These are phyloP conservation scores for Oreochromis mossambicus DNA, from an alignment of 2,797 vertebrate species.

Conservation along the genomic window DNA sequence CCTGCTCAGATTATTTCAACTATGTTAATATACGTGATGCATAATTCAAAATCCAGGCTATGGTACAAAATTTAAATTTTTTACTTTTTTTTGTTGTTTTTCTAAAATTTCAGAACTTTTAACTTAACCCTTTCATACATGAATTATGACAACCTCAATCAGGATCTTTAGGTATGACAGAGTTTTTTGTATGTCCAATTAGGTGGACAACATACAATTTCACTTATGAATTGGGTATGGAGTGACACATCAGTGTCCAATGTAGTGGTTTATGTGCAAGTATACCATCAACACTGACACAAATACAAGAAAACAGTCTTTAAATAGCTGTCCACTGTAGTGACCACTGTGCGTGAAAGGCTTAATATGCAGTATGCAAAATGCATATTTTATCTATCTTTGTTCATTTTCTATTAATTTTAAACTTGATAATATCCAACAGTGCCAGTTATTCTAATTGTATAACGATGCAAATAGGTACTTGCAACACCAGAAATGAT, in stretches of 20 bases:
- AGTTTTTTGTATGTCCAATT: not conserved
- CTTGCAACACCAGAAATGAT: too few relatives aligned
- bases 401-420: not conserved
- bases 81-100: not conserved
- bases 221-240: not conserved
- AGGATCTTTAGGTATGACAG: not conserved
- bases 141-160: fast-evolving
- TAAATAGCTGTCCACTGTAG: not conserved
- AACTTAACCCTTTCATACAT: not conserved
- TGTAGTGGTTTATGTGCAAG: not conserved
- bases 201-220: not conserved
- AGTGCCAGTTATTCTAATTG: not conserved
- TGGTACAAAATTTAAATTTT: not conserved
- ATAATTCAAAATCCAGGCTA: not conserved
- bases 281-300: fast-evolving
- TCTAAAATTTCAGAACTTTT: not conserved
- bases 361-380: not conserved
- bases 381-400: not conserved
- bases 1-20: not conserved
- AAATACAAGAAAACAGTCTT: not conserved
- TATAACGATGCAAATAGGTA: too few relatives aligned
- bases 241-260: fast-evolving
- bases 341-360: not conserved
- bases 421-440: not conserved
- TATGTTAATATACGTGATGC: not conserved